These are phyloP conservation scores for Erythrolamprus reginae DNA, from an alignment of 2,113 vertebrate species.

Conservation along the genomic window DNA sequence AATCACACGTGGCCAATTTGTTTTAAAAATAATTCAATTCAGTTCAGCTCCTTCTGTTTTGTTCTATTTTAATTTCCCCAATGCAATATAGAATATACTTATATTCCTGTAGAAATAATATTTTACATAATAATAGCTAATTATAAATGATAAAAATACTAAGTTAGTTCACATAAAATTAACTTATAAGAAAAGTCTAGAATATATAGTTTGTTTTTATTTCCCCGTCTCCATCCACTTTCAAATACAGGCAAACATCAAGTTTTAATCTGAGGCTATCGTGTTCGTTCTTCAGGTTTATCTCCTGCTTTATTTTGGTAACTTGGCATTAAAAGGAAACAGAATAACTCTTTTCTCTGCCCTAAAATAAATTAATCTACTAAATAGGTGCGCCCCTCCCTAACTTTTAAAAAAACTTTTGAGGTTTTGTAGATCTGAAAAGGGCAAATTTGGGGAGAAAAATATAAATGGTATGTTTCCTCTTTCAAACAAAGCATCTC, in stretches of 20 bases:
- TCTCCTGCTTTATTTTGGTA: constrained; percentile 51
- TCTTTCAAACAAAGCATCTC: constrained; percentile 48
- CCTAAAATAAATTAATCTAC: constrained; percentile 48
- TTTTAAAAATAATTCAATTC: too few relatives aligned
- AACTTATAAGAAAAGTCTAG: constrained; percentile 7
- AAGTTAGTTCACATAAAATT: not conserved
- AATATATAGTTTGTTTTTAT: not conserved
- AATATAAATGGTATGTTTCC: constrained; percentile 41
- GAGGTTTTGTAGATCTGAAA: constrained; percentile 53
- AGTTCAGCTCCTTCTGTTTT: too few relatives aligned
- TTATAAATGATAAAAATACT: not conserved
- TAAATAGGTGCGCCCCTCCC: constrained; percentile 35
- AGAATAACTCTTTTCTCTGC: constrained; percentile 46
- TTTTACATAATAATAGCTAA: too few relatives aligned
- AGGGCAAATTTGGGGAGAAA: constrained; percentile 42
- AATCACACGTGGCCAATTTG: too few relatives aligned
- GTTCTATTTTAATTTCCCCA: too few relatives aligned
- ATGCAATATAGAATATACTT: not conserved
- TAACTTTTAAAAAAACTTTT: constrained; percentile 41
- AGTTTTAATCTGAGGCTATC: constrained; percentile 52
- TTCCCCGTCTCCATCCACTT: constrained; percentile 50
- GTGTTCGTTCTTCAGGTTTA: constrained; percentile 46
- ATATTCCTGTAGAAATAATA: not conserved
- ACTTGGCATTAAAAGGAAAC: constrained; percentile 54
- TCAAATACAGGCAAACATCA: constrained; percentile 13